Conservation (phyloP, 2,888 invertebrate genomes). For the Ferrisia virgata region DNA sequence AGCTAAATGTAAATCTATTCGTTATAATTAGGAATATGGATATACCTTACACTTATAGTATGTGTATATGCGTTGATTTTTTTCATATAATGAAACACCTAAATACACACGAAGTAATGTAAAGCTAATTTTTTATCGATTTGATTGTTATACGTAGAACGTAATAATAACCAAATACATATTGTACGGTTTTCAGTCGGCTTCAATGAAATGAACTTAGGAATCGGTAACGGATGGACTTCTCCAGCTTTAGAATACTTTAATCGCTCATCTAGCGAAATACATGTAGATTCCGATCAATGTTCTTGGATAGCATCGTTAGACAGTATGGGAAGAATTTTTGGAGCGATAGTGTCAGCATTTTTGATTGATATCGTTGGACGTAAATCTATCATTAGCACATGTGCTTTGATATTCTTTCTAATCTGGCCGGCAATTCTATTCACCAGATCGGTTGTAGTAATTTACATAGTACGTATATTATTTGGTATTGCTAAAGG, state of each 20-base stretch:
- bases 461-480: slow-evolving; percentile 44
- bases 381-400: background rate
- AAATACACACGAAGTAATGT: too few species aligned
- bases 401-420: background rate
- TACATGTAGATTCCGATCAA: background rate
- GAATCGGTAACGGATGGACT: slow-evolving; percentile 5
- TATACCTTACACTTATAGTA: too few species aligned
- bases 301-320: background rate
- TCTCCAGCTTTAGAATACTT: background rate
- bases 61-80: too few species aligned
- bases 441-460: background rate
- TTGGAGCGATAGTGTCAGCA: background rate
- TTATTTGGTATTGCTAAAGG: slow-evolving; percentile 49
- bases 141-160: too few species aligned
- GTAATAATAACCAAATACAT: too few species aligned
- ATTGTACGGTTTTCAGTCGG: background rate
- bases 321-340: background rate
- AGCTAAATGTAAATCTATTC: background rate
- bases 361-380: background rate
- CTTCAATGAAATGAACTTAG: background rate
- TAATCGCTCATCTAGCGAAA: background rate
- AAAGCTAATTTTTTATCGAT: too few species aligned
- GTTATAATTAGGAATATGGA: too few species aligned
- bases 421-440: background rate
- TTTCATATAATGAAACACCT: too few species aligned